Conservation (phyloP, 2,113 vertebrate species). For the Ciconia boyciana region DNA sequence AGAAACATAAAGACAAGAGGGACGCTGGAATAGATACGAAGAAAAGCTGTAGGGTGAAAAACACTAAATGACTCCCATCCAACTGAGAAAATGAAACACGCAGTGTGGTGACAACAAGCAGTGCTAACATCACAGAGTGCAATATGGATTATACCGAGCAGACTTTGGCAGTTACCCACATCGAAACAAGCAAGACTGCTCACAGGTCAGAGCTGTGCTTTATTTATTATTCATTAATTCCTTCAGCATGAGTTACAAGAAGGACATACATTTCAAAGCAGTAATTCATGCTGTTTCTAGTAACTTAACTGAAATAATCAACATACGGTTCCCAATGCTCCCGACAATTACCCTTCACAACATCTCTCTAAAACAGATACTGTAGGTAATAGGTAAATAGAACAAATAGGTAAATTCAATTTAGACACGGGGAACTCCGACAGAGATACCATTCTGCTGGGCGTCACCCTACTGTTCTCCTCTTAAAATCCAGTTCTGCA, state of each 20-base stretch:
- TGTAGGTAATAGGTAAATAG: background rate
- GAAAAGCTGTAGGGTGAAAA: background rate
- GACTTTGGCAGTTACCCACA: background rate
- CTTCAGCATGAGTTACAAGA: background rate
- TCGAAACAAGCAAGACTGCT: background rate
- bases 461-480: background rate
- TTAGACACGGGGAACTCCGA: background rate
- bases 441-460: background rate
- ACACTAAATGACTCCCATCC: background rate
- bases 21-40: background rate
- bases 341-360: background rate
- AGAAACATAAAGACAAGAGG: rapidly evolving
- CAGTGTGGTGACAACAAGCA: background rate
- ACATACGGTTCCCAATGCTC: background rate
- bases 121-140: rapidly evolving
- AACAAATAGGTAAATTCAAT: background rate
- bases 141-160: background rate
- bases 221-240: background rate
- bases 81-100: background rate
- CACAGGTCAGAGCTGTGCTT: background rate
- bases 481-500: background rate
- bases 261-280: background rate
- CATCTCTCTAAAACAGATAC: background rate
- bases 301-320: background rate
- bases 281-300: background rate